These are phyloP conservation scores for Calonectris borealis DNA, from an alignment of 2,113 vertebrate species.

Conservation along the genomic window DNA sequence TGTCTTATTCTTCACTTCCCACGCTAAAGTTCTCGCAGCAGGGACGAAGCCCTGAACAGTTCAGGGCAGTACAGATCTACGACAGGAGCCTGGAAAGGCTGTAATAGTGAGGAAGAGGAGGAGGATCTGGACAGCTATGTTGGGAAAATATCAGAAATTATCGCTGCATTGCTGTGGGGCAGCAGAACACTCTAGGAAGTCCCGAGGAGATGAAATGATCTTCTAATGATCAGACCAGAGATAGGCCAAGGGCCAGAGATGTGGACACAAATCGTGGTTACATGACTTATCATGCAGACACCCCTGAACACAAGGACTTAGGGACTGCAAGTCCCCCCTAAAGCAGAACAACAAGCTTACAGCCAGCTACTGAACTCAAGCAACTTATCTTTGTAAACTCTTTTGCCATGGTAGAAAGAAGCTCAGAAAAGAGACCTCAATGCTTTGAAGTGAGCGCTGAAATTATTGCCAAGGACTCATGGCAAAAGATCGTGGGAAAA, in stretches of 20 bases:
- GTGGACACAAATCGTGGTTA: neutral
- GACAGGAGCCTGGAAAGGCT: neutral
- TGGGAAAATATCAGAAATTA: neutral
- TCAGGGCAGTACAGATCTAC: neutral
- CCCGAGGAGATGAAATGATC: neutral
- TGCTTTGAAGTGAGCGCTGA: constrained; percentile 48
- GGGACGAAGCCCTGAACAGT: neutral
- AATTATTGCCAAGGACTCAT: constrained; percentile 49
- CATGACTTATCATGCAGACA: neutral
- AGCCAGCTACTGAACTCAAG: neutral
- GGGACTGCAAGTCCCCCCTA: neutral
- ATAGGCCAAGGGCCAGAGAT: neutral
- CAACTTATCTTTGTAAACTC: constrained; percentile 12
- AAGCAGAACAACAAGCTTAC: neutral
- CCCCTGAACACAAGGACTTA: neutral
- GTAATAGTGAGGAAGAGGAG: neutral
- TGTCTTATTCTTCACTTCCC: neutral
- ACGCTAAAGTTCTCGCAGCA: neutral
- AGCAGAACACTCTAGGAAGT: neutral
- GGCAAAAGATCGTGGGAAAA: constrained; percentile 63
- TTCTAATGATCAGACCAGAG: neutral
- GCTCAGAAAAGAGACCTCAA: constrained; percentile 25
- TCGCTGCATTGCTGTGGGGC: neutral
- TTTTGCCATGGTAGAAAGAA: constrained; percentile 7
- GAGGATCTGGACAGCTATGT: neutral